Base-by-base conservation (phyloP, 1,140 invertebrate genomes). In the Apis cerana region DNA sequence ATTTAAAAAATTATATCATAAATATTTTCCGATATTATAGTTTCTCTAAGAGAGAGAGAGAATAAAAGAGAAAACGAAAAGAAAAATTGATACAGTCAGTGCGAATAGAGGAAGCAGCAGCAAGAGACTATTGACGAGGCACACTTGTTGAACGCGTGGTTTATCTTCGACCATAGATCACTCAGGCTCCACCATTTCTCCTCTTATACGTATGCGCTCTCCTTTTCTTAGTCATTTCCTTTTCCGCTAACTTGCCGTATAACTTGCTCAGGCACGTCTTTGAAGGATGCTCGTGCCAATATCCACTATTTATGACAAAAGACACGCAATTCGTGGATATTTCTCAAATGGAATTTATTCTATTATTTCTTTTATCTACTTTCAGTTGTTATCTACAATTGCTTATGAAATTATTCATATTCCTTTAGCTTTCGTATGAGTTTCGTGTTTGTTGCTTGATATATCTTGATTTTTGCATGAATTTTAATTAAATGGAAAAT, bases 121-220 rank as follows among this genome's bases (percentile, higher is more conserved):
- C 86, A 84, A 90, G 88, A 91, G 88, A 89, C 88, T 90, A 90
- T 92, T 89, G 91, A 86, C 88, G 81, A 91, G 90, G 90, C 91
- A 93, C 93, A 94, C 93, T 94, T 94, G 93, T 94, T 94, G 93
- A 94, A 91, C 93, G 92, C 91, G 90, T 93, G 91, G 92, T 92
- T 93, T 94, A 93, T 93, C 92, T 93, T 92, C 81, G 90, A 88
- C 90, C 90, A 93, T 93, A 93, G 92, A 94, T 94, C 93, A 94
- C 88, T 89, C 89, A 88, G 80, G 80, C 82, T 81, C 85, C 89
- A 89, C 71, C 85, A 83, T 82, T 75, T 84, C 86, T 88, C 62
- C 80, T 77, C 68, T 69, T 21, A 69, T 72, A 62, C 69, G 33
- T 76, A 62, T 72, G n/a, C 59, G 33, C 79, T 74, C 54, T 76